These are phyloP conservation scores for Hypomecis atomaria DNA, from an alignment of 2,888 invertebrate species.

Conservation along the genomic window DNA sequence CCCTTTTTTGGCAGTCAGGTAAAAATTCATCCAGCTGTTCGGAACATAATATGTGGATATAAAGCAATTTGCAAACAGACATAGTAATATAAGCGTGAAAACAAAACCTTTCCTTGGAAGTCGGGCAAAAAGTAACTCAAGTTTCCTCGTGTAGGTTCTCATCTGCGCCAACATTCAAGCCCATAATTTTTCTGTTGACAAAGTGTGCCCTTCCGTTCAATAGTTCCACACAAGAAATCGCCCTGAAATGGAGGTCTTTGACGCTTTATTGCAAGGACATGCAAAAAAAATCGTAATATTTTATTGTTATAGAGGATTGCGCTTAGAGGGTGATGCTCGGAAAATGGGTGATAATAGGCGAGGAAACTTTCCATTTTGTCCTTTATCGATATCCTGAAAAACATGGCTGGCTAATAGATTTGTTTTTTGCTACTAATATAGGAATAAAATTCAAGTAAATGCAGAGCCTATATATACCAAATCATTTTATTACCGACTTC, in stretches of 20 bases:
- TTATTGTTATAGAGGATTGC: slow-evolving; percentile 28
- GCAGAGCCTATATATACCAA: no score
- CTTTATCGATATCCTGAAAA: not conserved
- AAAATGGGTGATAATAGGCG: slow-evolving; percentile 19
- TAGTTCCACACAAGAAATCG: slow-evolving; percentile 34
- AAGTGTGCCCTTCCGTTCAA: slow-evolving; percentile 29
- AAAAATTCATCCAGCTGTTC: no score
- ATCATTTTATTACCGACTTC: no score
- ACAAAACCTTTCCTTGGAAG: no score
- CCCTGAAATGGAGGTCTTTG: slow-evolving; percentile 22
- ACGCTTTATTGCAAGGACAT: slow-evolving; percentile 34
- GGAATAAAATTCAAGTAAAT: not conserved
- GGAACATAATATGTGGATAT: no score
- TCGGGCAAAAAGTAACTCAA: no score
- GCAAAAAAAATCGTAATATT: slow-evolving; percentile 35
- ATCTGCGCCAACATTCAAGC: slow-evolving; percentile 8
- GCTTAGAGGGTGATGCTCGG: slow-evolving; percentile 20
- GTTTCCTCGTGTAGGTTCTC: slow-evolving; percentile 6
- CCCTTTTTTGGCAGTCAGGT: no score
- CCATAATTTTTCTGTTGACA: slow-evolving; percentile 36
- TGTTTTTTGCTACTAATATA: not conserved
- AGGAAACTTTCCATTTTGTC: slow-evolving; percentile 4
- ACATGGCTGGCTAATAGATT: not conserved
- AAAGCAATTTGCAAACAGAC: no score
- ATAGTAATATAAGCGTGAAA: no score